Conservation (phyloP, 1,140 invertebrate genomes). For the Hypothenemus hampei region DNA sequence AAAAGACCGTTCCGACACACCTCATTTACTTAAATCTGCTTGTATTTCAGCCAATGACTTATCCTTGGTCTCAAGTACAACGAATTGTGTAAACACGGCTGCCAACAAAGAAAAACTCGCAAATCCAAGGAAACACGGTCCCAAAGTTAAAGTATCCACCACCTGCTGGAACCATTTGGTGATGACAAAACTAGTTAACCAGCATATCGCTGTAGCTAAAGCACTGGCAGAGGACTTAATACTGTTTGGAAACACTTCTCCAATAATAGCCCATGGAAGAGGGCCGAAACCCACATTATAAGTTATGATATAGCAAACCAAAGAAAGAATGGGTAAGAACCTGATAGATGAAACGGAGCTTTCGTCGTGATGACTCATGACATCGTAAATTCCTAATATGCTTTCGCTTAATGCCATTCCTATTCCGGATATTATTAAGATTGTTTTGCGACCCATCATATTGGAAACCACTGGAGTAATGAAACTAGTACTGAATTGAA, state of each 20-base stretch:
- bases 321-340: conserved; percentile 33
- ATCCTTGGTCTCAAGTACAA: conserved; percentile 42
- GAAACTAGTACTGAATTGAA: conserved; percentile 62
- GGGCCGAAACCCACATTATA: conserved; percentile 63
- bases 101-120: conserved; percentile 60
- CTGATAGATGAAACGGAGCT: conserved; percentile 29
- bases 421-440: conserved; percentile 64
- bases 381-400: conserved; percentile 36
- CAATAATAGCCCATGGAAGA: conserved; percentile 77
- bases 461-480: conserved; percentile 70
- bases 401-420: conserved; percentile 51
- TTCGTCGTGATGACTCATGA: conserved; percentile 24
- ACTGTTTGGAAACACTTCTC: conserved; percentile 72
- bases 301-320: conserved; percentile 35
- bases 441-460: conserved; percentile 62
- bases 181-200: conserved; percentile 74
- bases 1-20: not conserved
- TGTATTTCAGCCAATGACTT: conserved; percentile 22
- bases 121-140: conserved; percentile 76
- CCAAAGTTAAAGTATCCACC: conserved; percentile 54
- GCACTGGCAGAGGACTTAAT: conserved; percentile 69
- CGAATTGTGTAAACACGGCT: conserved; percentile 46
- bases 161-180: conserved; percentile 68
- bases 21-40: conserved; percentile 1
- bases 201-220: conserved; percentile 69